Evolutionary conservation across 2,113 vertebrate species (phyloP), one percentile per base, ranked within the genome.

Genomic region (Cyphomyrus discorhynchus): DNA sequence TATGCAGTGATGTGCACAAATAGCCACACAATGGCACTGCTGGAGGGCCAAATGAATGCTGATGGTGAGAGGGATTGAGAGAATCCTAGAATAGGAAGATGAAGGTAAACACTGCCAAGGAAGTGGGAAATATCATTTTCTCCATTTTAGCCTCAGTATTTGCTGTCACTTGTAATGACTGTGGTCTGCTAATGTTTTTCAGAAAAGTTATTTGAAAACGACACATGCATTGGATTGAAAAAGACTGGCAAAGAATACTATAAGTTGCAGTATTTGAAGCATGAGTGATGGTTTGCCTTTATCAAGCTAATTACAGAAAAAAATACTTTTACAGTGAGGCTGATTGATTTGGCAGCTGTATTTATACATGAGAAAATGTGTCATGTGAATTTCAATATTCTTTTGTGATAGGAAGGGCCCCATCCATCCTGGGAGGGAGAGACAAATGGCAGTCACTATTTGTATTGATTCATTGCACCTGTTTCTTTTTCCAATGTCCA

Each of bases 1-100:
- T 85, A 85, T 24, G 56, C 89, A 85, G 50, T 62, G 89, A 85
- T 89, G 80, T 89, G 89, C 89, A 85, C 49, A 85, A 85, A 89
- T n/a, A 46, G 74, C 80, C 42, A 62, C 53, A 62, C 53, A 66
- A 88, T 66, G 87, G 87, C 35, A 62, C 17, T 39, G 53, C 53
- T 42, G 49, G 11, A 42, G 89, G 80, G 82, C 4, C 42, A 53
- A 83, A 53, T 83, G 46, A n/a, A 89, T 19, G 74, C 24, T 52
- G 47, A 80, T 39, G 35, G 74, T 21, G 6, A n/a, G 42, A 83
- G 80, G 47, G 53, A 56, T 85, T 58, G 13, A 85, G 89, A 85
- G 53, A 24, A 58, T 21, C 50, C 35, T 53, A 9, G 35, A 19
- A 53, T 31, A 42, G 3, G 17, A 45, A 58, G 42, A 46, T 39